Evolutionary conservation across 2,888 invertebrate species (phyloP).

Genomic region (Scaptomyza cyrtandrae): DNA sequence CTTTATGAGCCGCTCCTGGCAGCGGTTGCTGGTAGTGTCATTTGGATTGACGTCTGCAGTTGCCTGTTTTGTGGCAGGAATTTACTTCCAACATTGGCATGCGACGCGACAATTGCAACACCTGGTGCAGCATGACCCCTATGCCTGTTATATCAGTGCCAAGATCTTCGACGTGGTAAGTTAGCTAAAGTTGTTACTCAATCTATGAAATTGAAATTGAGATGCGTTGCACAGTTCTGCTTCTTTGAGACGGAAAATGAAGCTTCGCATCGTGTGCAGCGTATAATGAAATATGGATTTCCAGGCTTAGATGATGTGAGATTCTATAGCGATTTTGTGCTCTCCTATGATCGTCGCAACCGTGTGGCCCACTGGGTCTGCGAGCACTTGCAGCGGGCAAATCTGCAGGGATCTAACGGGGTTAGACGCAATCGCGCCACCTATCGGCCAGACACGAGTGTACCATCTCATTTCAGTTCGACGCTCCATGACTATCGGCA

Average conservation of each 20-base stretch:
- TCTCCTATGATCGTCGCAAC: conserved; percentile 95
- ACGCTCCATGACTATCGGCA: conserved; percentile 92
- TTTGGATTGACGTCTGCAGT: conserved; percentile 46
- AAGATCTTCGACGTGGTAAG: conserved; percentile 65
- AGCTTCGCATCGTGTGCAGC: conserved; percentile 84
- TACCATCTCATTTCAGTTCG: conserved; percentile 92
- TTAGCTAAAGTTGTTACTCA: neutral
- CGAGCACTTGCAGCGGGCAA: conserved; percentile 93
- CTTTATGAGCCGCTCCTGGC: conserved; percentile 49
- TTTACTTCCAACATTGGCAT: conserved; percentile 70
- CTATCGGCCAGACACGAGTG: conserved; percentile 92
- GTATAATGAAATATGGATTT: conserved; percentile 97
- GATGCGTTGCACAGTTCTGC: conserved; percentile 39
- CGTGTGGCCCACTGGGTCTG: conserved; percentile 97
- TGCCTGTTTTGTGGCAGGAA: conserved; percentile 63
- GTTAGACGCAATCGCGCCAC: conserved; percentile 91
- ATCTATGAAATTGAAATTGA: neutral
- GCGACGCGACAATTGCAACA: conserved; percentile 47
- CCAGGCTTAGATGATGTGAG: conserved; percentile 94
- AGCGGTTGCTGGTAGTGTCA: conserved; percentile 40
- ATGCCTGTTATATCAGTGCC: conserved; percentile 70
- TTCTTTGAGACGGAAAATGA: conserved; percentile 45
- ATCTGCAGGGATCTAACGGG: conserved; percentile 87
- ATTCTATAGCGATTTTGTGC: conserved; percentile 94
- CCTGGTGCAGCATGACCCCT: conserved; percentile 67